Conservation (phyloP, 2,888 invertebrate genomes). For the Leucoptera coffeella region DNA sequence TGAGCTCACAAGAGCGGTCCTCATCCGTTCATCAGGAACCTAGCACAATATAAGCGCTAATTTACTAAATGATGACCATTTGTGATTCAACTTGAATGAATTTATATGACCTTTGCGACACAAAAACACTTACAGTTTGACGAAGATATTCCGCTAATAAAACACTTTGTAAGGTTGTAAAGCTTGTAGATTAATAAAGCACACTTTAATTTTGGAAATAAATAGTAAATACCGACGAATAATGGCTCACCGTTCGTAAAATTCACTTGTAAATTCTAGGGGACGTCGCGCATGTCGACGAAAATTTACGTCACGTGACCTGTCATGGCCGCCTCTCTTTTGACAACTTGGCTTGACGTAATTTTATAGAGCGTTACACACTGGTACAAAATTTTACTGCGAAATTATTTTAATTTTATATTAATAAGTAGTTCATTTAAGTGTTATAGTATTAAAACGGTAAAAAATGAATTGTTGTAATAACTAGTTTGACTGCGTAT, state of each 20-base stretch:
- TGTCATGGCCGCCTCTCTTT: too few relatives aligned
- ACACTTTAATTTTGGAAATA: constrained; percentile 7
- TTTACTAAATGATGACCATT: constrained; percentile 26
- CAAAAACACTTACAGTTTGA: constrained; percentile 19
- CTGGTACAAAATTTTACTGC: too few relatives aligned
- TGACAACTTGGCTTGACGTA: too few relatives aligned
- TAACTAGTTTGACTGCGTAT: too few relatives aligned
- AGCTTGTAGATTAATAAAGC: constrained; percentile 8
- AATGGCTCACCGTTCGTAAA: constrained; percentile 35
- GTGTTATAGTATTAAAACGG: too few relatives aligned
- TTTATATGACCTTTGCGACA: constrained; percentile 28
- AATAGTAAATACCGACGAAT: constrained; percentile 14
- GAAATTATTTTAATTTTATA: too few relatives aligned
- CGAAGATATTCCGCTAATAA: constrained; percentile 16
- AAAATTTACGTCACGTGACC: constrained; percentile 54
- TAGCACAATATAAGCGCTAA: constrained; percentile 18
- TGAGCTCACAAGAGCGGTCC: constrained; percentile 1
- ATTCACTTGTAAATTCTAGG: constrained; percentile 33
- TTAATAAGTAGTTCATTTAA: too few relatives aligned
- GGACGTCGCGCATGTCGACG: constrained; percentile 42
- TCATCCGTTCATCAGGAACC: constrained; percentile 9
- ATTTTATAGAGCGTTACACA: too few relatives aligned
- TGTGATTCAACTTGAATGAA: constrained; percentile 14
- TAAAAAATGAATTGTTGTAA: too few relatives aligned
- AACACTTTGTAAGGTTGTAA: constrained; percentile 15